phyloP scores from a whole-genome alignment of 2,797 vertebrate species.

The Oreochromis grahami region DNA sequence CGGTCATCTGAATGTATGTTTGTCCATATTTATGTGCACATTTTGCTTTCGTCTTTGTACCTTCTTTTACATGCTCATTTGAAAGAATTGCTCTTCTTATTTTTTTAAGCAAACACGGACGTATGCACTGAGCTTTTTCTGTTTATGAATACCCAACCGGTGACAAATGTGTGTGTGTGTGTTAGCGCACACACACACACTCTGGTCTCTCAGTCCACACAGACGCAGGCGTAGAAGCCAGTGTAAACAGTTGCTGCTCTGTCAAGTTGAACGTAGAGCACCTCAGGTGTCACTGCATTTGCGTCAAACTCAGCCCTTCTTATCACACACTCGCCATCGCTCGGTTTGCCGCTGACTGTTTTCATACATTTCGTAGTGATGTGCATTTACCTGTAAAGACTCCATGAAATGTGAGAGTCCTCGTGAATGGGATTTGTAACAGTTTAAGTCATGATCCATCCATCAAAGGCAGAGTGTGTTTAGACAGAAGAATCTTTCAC shows the following conservation, averaged over 20 bases:
- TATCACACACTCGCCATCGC: conserved; percentile 12
- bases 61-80: not conserved
- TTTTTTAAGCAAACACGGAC: not conserved
- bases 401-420: conserved; percentile 44
- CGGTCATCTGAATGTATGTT: not conserved
- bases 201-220: not conserved
- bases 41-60: not conserved
- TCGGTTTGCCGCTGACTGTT: not conserved
- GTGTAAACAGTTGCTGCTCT: not conserved
- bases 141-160: not conserved
- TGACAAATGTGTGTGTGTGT: not conserved
- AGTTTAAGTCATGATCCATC: conserved; percentile 36
- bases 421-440: conserved; percentile 19
- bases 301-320: not conserved
- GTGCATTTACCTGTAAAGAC: conserved; percentile 28
- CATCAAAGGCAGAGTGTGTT: conserved; percentile 41
- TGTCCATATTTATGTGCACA: not conserved
- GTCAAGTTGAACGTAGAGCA: conserved; percentile 15
- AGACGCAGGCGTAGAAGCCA: not conserved
- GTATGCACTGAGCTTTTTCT: not conserved
- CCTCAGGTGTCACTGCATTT: conserved; percentile 5
- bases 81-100: not conserved
- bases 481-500: conserved; percentile 42
- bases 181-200: not conserved
- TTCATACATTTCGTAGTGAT: conserved; percentile 17